Evolutionary conservation across 2,113 vertebrate species (phyloP).

Genomic region (Thalassoma bifasciatum): DNA sequence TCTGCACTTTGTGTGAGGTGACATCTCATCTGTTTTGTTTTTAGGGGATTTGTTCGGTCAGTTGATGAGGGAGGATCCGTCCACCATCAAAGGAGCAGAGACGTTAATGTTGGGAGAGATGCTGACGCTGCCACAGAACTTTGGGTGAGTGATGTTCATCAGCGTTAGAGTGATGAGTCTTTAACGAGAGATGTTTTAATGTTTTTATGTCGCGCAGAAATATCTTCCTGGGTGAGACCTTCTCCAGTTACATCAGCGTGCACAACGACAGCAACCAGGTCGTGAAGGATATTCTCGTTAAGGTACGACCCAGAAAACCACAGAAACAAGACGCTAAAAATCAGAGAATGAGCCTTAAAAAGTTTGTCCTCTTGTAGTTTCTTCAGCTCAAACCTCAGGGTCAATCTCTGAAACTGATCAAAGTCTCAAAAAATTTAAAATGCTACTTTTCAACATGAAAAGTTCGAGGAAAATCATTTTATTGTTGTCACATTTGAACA

Average conservation of each 20-base stretch:
- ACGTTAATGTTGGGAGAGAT: constrained; percentile 97
- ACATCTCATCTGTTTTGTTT: too few relatives aligned
- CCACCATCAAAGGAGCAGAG: constrained; percentile 95
- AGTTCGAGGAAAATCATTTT: too few relatives aligned
- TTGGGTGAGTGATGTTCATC: constrained; percentile 86
- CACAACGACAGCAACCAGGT: constrained; percentile 97
- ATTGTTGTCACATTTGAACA: too few relatives aligned
- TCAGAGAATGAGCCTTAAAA: too few relatives aligned
- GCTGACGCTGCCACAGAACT: constrained; percentile 98
- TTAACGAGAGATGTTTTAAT: background rate
- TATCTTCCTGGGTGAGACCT: constrained; percentile 97
- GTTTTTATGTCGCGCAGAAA: constrained; percentile 82
- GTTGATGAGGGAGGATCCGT: constrained; percentile 95
- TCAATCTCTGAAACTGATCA: too few relatives aligned
- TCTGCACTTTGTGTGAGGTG: too few relatives aligned
- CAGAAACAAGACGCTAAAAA: too few relatives aligned
- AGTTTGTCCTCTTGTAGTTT: too few relatives aligned
- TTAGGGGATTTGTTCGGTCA: constrained; percentile 91
- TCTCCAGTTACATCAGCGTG: constrained; percentile 99
- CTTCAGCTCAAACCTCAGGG: too few relatives aligned
- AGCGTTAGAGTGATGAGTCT: background rate
- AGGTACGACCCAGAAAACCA: constrained; percentile 79
- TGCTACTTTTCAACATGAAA: too few relatives aligned
- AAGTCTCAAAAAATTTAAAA: too few relatives aligned
- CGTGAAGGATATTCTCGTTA: constrained; percentile 97